Evolutionary conservation across 2,888 invertebrate genomes (phyloP), one percentile per base, ranked within the genome.

Genomic region (Dermolepida albohirtum): DNA sequence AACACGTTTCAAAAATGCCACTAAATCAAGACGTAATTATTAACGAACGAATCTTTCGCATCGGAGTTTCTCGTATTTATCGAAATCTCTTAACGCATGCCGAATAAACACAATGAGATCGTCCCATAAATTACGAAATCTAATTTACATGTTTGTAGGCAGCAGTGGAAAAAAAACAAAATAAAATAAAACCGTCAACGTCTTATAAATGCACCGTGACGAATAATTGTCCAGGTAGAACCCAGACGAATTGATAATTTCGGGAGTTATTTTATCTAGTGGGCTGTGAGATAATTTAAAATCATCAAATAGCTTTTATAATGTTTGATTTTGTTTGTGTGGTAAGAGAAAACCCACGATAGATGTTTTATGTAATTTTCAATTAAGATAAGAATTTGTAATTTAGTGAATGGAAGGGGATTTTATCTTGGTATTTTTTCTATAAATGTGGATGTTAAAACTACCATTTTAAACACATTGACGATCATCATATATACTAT

Each of bases 171-270:
- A 8, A 34, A 34, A 34, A 34, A 34, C 12, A 47, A 62, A 29
- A 34, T 34, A 11, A 16, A 62, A 62, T 14, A 41, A 40, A 52
- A 22, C 17, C 1, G 12, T 41, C 16, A 47, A 22, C 14, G 47
- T 62, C 47, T 47, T 34, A 8, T 59, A 47, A 62, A 62, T 47
- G 47, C 34, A 62, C 39, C 47, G 49, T 62, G 47, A 62, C 59
- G 59, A 62, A 62, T 62, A 14, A 34, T 34, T 62, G 47, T 62
- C 59, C 59, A 62, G 59, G 59, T 62, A 62, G 44, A 34, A 62
- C 59, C 59, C 44, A 62, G 39, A 62, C 59, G 59, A 62, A 62
- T 62, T 47, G 59, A 62, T 62, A 62, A 62, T 62, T 47, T 62
- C 59, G 59, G 59, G 47, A 47, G 47, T 62, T 62, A 62, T 62